Conservation (phyloP, 2,888 invertebrate genomes). For the Thymelicus lineola region DNA sequence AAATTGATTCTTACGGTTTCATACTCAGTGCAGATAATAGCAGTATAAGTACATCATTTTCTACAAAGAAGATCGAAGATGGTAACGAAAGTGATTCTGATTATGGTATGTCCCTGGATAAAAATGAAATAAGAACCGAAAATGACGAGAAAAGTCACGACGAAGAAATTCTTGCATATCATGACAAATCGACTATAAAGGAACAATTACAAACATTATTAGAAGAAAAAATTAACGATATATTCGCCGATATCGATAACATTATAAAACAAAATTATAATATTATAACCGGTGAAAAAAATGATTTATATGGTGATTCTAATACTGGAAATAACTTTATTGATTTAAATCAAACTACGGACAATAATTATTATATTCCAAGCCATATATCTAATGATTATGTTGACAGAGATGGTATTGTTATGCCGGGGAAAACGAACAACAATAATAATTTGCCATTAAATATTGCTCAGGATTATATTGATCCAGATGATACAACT, state of each 20-base stretch:
- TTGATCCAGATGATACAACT: too few relatives aligned
- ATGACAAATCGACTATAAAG: background rate
- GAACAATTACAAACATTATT: constrained; percentile 14
- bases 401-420: too few relatives aligned
- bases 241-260: background rate
- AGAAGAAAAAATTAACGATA: constrained; percentile 11
- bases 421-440: too few relatives aligned
- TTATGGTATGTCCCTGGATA: background rate
- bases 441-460: too few relatives aligned
- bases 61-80: background rate
- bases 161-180: background rate
- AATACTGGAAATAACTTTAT: background rate
- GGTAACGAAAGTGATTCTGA: background rate
- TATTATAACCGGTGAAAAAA: background rate
- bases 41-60: background rate
- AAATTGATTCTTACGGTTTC: background rate
- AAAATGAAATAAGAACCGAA: background rate
- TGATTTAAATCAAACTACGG: background rate
- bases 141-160: background rate
- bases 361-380: too few relatives aligned
- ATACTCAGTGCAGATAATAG: background rate
- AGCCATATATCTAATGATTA: too few relatives aligned
- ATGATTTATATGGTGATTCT: background rate
- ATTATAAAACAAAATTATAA: background rate
- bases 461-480: too few relatives aligned